Conservation (phyloP, 2,113 vertebrate species). For the Protomyctophum bolini region DNA sequence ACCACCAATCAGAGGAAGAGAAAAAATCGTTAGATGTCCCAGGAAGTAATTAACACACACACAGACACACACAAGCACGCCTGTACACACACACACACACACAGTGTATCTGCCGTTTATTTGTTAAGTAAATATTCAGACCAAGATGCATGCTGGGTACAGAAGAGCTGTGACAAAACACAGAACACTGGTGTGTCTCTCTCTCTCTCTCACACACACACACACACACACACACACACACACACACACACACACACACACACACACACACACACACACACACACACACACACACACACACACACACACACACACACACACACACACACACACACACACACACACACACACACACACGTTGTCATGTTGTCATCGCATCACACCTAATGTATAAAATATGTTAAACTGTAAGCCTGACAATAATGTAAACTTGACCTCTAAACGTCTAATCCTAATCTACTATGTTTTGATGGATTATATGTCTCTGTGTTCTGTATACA, state of each 20-base stretch:
- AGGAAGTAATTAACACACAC: slow-evolving; percentile 63
- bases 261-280: background rate
- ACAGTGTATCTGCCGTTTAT: slow-evolving; percentile 55
- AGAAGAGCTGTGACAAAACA: slow-evolving; percentile 46
- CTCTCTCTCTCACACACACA: no score
- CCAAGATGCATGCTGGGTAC: slow-evolving; percentile 29
- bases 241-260: background rate
- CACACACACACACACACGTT: no score
- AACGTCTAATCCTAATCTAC: no score
- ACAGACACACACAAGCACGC: background rate
- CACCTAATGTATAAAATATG: no score
- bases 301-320: slow-evolving; percentile 43
- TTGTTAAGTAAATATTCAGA: slow-evolving; percentile 59
- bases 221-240: background rate
- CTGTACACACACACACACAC: slow-evolving; percentile 11
- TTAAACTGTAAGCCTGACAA: no score
- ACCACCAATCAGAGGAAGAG: slow-evolving; percentile 82
- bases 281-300: background rate
- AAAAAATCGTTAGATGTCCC: slow-evolving; percentile 70
- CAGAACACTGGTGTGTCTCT: slow-evolving; percentile 56
- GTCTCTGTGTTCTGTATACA: no score
- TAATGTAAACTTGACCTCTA: no score
- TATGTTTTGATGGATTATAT: no score
- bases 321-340: slow-evolving; percentile 11
- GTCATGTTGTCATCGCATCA: no score